phyloP scores from a whole-genome alignment of 2,888 invertebrate species.

The Plagodis pulveraria region DNA sequence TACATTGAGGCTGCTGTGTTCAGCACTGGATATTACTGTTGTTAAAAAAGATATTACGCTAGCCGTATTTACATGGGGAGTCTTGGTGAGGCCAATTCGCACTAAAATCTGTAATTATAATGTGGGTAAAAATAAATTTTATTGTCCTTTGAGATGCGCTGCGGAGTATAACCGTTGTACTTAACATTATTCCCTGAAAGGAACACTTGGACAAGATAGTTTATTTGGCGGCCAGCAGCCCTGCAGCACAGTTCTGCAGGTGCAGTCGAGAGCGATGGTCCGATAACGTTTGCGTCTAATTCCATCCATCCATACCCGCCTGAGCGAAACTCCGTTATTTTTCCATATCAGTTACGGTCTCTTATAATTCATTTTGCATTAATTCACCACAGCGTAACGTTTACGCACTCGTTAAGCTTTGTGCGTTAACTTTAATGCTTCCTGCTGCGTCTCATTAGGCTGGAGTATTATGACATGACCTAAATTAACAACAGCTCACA shows the following conservation, averaged over 20 bases:
- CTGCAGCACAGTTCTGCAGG: constrained; percentile 12
- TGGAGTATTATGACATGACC: constrained; percentile 21
- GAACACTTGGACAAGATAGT: neutral
- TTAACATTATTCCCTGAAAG: neutral
- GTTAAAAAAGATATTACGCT: too few relatives aligned
- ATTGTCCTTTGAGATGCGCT: too few relatives aligned
- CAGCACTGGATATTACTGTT: too few relatives aligned
- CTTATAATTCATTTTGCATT: constrained; percentile 36
- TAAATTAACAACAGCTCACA: constrained; percentile 22
- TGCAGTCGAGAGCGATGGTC: constrained; percentile 57
- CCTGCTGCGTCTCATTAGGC: constrained; percentile 14
- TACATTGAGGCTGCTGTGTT: too few relatives aligned
- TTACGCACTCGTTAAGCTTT: constrained; percentile 15
- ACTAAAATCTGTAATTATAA: too few relatives aligned
- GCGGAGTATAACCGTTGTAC: too few relatives aligned
- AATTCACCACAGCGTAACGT: constrained; percentile 16
- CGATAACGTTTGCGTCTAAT: constrained; percentile 60
- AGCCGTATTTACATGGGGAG: too few relatives aligned
- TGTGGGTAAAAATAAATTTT: too few relatives aligned
- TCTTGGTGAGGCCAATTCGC: too few relatives aligned
- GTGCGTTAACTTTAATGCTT: constrained; percentile 9
- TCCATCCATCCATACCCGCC: constrained; percentile 45
- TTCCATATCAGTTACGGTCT: constrained; percentile 38
- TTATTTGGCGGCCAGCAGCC: constrained; percentile 3
- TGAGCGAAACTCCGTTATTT: constrained; percentile 12